Base-by-base conservation (phyloP, 2,797 vertebrate genomes). In the Cercopithecus petaurista region DNA sequence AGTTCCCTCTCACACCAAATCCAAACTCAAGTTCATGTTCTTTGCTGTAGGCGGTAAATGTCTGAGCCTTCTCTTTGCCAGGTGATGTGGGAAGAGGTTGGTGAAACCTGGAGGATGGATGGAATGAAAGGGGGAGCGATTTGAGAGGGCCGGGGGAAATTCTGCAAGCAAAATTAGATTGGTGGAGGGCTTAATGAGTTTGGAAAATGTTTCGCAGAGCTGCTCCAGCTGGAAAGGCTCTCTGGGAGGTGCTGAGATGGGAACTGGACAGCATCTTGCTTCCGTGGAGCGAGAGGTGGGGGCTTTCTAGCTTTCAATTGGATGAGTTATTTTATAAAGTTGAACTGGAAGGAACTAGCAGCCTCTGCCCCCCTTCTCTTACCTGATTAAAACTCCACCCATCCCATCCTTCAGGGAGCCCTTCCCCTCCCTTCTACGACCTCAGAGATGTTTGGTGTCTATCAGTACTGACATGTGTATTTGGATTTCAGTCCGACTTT, bases 371-470 rank as follows among this genome's bases (percentile, higher is more conserved):
- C 30, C 0, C 43, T 39, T 28, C 15, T 84, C 43, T 7, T 19
- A 36, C 43, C 4, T 5, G 33, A 13, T 48, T n/a, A 21, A 55
- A 80, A 9, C 61, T 36, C 48, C 2, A 6, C 13, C 15, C 12
- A 1, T 0, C 28, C 26, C 13, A 0, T 43, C 57, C 59, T n/a
- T 19, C n/a, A 3, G 57, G 55, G 3, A 13, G n/a, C 0, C 0
- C 26, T 24, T 4, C 4, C 7, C 2, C 0, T 2, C 4, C 8
- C 4, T 7, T 13, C 28, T 39, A 33, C 8, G 11, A 10, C 17
- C 59, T 50, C 70, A 36, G 14, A 36, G 61, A 36, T 8, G 24
- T 50, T n/a, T 43, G 33, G 52, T 26, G 39, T 64, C n/a, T 33
- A 0, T 84, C 15, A 17, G 28, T 0, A 4, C 24, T 1, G 13